phyloP scores from a whole-genome alignment of 2,113 vertebrate species.

The Lates calcarifer region DNA sequence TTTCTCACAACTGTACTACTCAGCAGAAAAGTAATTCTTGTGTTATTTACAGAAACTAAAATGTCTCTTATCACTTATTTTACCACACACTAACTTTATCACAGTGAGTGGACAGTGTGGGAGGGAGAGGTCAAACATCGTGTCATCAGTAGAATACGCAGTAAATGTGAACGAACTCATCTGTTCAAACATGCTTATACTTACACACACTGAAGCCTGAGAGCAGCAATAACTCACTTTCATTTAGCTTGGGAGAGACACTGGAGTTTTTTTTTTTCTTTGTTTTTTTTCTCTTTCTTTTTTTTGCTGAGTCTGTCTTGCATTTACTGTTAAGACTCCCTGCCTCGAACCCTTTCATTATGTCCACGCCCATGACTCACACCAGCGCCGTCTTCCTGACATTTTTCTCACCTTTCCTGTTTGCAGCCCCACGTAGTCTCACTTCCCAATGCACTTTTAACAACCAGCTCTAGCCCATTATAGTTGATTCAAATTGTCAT shows the following conservation, averaged over 20 bases:
- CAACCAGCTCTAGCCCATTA: background rate
- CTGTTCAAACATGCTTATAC: background rate
- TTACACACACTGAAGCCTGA: background rate
- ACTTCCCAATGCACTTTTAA: slow-evolving; percentile 3
- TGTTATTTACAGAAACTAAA: background rate
- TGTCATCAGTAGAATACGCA: background rate
- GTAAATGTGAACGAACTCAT: background rate
- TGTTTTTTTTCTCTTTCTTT: too few species aligned
- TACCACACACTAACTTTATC: background rate
- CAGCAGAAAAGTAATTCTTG: background rate
- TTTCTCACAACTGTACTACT: background rate
- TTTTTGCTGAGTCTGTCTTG: slow-evolving; percentile 56
- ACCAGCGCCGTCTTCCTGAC: slow-evolving; percentile 63
- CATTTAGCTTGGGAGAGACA: slow-evolving; percentile 10
- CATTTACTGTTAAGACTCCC: slow-evolving; percentile 29
- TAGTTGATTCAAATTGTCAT: background rate
- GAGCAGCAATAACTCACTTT: background rate
- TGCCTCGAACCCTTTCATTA: slow-evolving; percentile 27
- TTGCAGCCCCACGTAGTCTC: background rate
- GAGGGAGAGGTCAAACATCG: background rate
- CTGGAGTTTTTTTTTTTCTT: too few species aligned
- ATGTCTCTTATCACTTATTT: background rate
- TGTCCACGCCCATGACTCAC: slow-evolving; percentile 64
- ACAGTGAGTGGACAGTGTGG: background rate
- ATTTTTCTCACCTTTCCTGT: slow-evolving; percentile 79